Base-by-base conservation (phyloP, 1,140 invertebrate species). In the Drosophila tristis region DNA sequence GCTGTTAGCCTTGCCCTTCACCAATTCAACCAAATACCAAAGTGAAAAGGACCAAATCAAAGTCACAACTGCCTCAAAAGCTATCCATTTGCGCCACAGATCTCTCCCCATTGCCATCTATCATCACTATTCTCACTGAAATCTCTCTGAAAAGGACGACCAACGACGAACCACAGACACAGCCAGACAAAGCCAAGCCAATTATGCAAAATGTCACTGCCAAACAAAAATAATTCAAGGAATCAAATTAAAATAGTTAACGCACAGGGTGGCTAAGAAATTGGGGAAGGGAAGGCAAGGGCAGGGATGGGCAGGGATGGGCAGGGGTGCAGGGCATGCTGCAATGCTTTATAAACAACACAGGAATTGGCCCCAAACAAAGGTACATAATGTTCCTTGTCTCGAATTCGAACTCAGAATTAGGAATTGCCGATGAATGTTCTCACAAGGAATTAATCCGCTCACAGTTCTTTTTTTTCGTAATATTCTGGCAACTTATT, bases 181-280 rank as follows among this genome's bases (percentile, higher is more conserved):
- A 80, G 61, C 80, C 64, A 79, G 50, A 74, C 54, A 31, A 82
- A 75, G 64, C 77, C 78, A 80, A 85, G 81, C 81, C 74, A 85
- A 61, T 75, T 62, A 81, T 77, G 54, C 66, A 54, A 86, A 58
- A 68, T 58, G 44, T 76, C 53, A 74, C 68, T 73, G 67, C 70
- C 71, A 73, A 62, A 29, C 45, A 66, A 7, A 35, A 43, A 57
- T 47, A 49, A 25, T 29, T 31, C 6, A 15, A 43, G 62, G 1
- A 74, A 56, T 47, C 39, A 26, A 74, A 42, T 31, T 6, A 48
- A 72, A 71, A 61, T 72, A 72, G 66, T 53, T 31, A 60, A 31
- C 9, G 31, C 39, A 35, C 2, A 5, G 20, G 50, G 31, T 39
- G 35, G 35, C 35, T 39, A 39, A 39, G 11, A 39, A 39, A 35